Percentiles rank a stretch among this genome's conserved stretches.
Evolutionary conservation across 2,113 vertebrate genomes (phyloP).

Genomic region (Onychostruthus taczanowskii): DNA sequence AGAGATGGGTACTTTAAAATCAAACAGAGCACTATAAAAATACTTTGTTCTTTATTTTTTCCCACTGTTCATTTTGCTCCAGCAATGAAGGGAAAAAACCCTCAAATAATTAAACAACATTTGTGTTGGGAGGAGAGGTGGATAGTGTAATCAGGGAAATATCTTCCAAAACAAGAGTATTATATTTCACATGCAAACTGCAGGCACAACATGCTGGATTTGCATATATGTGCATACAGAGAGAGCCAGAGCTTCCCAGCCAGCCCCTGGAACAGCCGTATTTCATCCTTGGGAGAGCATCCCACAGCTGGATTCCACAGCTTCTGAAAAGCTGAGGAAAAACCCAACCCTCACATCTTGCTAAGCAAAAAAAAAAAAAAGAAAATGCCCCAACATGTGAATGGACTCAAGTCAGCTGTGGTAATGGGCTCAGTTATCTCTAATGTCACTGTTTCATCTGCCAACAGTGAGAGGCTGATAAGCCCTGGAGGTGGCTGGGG

Average conservation of each 20-base stretch:
- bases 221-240: neutral
- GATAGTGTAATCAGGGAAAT: neutral
- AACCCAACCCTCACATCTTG: neutral
- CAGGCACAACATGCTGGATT: neutral
- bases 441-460: neutral
- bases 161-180: neutral
- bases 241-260: neutral
- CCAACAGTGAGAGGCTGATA: neutral
- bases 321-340: neutral
- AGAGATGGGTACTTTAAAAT: constrained; percentile 28
- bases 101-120: neutral
- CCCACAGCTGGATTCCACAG: neutral
- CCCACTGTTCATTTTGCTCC: neutral
- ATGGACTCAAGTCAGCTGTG: neutral
- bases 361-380: neutral
- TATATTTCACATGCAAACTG: neutral
- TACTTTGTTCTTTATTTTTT: constrained; percentile 31
- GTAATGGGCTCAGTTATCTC: neutral
- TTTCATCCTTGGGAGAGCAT: neutral
- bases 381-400: neutral
- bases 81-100: neutral
- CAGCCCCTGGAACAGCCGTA: neutral
- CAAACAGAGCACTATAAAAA: constrained; percentile 23
- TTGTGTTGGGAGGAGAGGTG: neutral
- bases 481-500: neutral